These are phyloP conservation scores for Pomatorhinus ruficollis DNA, from an alignment of 2,113 vertebrate genomes.

Conservation along the genomic window DNA sequence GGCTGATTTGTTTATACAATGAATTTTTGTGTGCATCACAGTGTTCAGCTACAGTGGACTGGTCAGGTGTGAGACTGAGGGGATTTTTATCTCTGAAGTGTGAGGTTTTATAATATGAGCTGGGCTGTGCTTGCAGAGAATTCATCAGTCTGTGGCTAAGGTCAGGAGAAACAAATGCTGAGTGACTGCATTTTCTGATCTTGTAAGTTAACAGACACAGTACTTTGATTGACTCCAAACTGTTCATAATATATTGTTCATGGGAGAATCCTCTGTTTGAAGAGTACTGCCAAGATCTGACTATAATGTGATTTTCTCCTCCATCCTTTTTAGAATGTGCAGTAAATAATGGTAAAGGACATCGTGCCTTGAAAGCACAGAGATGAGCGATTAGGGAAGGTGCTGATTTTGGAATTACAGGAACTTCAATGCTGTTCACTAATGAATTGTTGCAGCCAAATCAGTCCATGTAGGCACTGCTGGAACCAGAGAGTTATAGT, in stretches of 20 bases:
- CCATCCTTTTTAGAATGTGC: not conserved
- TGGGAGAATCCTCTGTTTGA: not conserved
- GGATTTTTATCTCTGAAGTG: not conserved
- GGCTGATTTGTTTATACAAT: not conserved
- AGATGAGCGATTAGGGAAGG: not conserved
- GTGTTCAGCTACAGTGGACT: not conserved
- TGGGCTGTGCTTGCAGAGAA: not conserved
- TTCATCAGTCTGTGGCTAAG: not conserved
- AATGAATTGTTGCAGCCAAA: not conserved
- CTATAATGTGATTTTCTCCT: not conserved
- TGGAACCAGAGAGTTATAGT: not conserved
- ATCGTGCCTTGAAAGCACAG: not conserved
- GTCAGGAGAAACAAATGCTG: not conserved
- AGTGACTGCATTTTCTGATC: not conserved
- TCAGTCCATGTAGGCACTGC: not conserved
- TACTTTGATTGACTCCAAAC: not conserved
- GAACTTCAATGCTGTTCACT: not conserved
- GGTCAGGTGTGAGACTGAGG: not conserved
- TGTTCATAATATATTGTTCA: not conserved
- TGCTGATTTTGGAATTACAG: not conserved
- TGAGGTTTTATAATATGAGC: not conserved
- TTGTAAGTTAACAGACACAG: not conserved
- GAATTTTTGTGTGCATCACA: not conserved
- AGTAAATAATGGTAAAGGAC: not conserved
- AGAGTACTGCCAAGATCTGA: not conserved